Percentiles rank a stretch among this genome's conserved stretches.
Evolutionary conservation across 2,797 vertebrate species (phyloP).

Genomic region (Epinephelus malabaricus): DNA sequence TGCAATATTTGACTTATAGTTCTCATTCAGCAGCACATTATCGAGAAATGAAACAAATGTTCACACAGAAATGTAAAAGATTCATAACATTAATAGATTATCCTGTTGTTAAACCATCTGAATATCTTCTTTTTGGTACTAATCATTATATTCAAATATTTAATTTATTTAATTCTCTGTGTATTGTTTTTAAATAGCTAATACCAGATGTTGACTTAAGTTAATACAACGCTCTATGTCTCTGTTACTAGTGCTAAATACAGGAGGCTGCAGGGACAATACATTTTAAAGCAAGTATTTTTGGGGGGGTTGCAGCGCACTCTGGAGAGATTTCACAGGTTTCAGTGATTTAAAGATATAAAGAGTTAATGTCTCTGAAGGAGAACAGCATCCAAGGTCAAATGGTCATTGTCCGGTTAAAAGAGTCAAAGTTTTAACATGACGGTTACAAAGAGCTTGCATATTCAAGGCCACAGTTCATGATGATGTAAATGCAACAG

Average conservation of each 20-base stretch:
- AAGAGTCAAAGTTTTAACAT: slow-evolving; percentile 17
- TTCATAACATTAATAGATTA: not conserved
- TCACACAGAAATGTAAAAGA: not conserved
- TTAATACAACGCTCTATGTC: not conserved
- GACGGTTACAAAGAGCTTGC: slow-evolving; percentile 7
- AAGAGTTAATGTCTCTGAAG: not conserved
- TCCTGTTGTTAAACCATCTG: not conserved
- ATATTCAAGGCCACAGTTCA: slow-evolving; percentile 4
- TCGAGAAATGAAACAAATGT: not conserved
- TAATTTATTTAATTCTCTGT: not conserved
- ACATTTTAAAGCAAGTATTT: not conserved
- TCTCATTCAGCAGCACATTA: not conserved
- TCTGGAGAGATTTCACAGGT: not conserved
- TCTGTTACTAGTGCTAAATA: not conserved
- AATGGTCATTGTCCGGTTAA: too few relatives aligned
- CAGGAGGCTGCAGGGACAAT: not conserved
- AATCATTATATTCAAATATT: not conserved
- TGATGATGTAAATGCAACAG: slow-evolving; percentile 30
- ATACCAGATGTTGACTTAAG: not conserved
- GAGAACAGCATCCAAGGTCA: not conserved
- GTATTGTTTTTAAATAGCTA: not conserved
- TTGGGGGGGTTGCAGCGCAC: not conserved
- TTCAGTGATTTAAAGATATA: rapidly evolving
- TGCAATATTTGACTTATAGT: not conserved
- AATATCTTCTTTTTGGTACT: not conserved